phyloP scores from a whole-genome alignment of 2,888 invertebrate species.

The Conistra vaccinii region DNA sequence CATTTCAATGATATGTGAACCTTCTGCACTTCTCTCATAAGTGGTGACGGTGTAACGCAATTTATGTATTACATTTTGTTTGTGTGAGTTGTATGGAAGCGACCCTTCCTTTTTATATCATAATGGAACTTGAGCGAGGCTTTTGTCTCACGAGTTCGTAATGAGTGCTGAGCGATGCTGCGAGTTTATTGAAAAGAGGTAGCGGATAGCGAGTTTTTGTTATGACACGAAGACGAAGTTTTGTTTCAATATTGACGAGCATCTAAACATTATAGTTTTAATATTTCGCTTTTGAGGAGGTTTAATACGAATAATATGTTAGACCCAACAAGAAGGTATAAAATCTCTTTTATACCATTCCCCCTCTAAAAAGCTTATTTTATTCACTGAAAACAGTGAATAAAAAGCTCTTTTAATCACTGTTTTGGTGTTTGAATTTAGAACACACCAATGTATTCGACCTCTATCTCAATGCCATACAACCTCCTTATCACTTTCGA shows the following conservation, averaged over 20 bases:
- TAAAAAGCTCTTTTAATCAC: too few species aligned
- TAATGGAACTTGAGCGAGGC: constrained; percentile 71
- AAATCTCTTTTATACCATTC: too few species aligned
- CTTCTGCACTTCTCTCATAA: constrained; percentile 15
- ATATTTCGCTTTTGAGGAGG: not conserved
- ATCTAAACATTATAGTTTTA: not conserved
- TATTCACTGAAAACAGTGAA: too few species aligned
- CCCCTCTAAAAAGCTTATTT: too few species aligned
- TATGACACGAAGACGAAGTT: too few species aligned
- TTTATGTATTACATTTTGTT: constrained; percentile 63
- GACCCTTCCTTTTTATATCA: constrained; percentile 73
- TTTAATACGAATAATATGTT: not conserved
- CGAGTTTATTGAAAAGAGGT: constrained; percentile 1
- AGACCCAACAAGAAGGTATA: not conserved
- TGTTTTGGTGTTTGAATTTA: too few species aligned
- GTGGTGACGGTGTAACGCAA: constrained; percentile 51
- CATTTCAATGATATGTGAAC: not conserved
- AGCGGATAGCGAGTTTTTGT: constrained; percentile 19
- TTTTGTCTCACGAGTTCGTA: constrained; percentile 73
- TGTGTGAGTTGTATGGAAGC: constrained; percentile 59
- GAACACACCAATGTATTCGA: too few species aligned
- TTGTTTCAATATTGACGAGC: not conserved
- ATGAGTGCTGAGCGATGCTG: constrained; percentile 64
- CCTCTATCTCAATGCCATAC: too few species aligned
- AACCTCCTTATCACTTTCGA: too few species aligned